Percentiles rank a stretch among this genome's conserved stretches.
phyloP scores from a whole-genome alignment of 2,888 invertebrate species.

The Serrognathus titanus region DNA sequence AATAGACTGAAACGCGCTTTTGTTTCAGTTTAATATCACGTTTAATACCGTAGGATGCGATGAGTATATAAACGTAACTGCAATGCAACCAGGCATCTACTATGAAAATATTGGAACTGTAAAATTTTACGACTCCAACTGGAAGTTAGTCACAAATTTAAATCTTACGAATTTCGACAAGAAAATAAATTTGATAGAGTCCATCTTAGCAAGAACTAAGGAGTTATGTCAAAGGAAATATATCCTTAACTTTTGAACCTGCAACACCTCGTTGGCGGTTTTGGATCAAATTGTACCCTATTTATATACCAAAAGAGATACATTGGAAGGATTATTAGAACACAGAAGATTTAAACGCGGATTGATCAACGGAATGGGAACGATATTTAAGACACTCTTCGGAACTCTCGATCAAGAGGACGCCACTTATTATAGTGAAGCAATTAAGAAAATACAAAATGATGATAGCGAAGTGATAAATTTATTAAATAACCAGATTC shows the following conservation, averaged over 20 bases:
- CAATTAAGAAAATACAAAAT: slow-evolving; percentile 4
- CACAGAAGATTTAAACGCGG: too few relatives aligned
- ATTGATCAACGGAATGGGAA: not conserved
- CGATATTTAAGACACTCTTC: slow-evolving; percentile 6
- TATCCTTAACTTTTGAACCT: too few relatives aligned
- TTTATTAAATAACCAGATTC: slow-evolving; percentile 4
- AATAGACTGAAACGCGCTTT: slow-evolving; percentile 15
- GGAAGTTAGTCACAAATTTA: not conserved
- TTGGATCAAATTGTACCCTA: too few relatives aligned
- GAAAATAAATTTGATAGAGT: too few relatives aligned
- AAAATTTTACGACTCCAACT: not conserved
- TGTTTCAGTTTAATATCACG: not conserved
- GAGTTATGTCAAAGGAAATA: too few relatives aligned
- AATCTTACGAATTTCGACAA: too few relatives aligned
- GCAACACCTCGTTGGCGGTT: too few relatives aligned
- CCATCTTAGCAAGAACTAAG: too few relatives aligned
- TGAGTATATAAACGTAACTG: not conserved
- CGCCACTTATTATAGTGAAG: slow-evolving; percentile 8
- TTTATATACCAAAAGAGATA: too few relatives aligned
- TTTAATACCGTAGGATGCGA: not conserved
- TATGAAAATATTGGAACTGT: not conserved
- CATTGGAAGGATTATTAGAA: too few relatives aligned
- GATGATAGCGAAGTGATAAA: not conserved
- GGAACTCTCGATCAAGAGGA: slow-evolving; percentile 9
- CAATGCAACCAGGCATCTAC: not conserved